Evolutionary conservation across 2,797 vertebrate species (phyloP).

Genomic region (Microctenopoma lineatum): DNA sequence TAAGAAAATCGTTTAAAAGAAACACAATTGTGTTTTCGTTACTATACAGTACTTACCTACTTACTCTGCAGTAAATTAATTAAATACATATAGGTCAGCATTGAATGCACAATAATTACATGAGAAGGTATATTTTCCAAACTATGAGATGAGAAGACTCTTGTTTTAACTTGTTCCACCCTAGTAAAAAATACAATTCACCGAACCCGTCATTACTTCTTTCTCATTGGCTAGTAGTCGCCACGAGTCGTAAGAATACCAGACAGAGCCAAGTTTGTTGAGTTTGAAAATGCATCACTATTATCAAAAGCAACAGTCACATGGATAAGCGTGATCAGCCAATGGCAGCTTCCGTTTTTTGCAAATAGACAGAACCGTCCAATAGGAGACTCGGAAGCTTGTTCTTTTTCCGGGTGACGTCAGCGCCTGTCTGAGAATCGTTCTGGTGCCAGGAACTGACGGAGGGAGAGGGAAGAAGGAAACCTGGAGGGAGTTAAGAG

Average conservation of each 20-base stretch:
- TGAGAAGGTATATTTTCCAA: no score
- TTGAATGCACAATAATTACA: no score
- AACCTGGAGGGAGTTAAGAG: conserved; percentile 19
- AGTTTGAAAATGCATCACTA: conserved; percentile 37
- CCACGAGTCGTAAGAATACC: conserved; percentile 23
- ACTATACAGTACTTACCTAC: no score
- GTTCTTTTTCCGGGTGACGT: conserved; percentile 64
- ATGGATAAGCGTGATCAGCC: conserved; percentile 26
- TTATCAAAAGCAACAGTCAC: conserved; percentile 21
- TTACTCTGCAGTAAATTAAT: no score
- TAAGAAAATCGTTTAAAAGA: no score
- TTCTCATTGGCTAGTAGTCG: conserved; percentile 24
- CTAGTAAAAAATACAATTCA: not conserved
- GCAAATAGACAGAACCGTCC: conserved; percentile 69
- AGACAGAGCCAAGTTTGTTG: conserved; percentile 27
- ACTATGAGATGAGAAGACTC: no score
- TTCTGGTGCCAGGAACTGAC: conserved; percentile 46
- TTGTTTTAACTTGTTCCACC: no score
- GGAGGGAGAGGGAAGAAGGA: conserved; percentile 23
- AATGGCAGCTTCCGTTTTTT: conserved; percentile 37
- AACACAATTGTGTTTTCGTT: no score
- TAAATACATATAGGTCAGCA: no score
- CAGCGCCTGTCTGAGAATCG: conserved; percentile 21
- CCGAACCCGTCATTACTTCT: not conserved
- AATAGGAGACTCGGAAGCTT: conserved; percentile 46